These are phyloP conservation scores for Ormyrus thymus DNA, from an alignment of 2,888 invertebrate genomes.

Conservation along the genomic window DNA sequence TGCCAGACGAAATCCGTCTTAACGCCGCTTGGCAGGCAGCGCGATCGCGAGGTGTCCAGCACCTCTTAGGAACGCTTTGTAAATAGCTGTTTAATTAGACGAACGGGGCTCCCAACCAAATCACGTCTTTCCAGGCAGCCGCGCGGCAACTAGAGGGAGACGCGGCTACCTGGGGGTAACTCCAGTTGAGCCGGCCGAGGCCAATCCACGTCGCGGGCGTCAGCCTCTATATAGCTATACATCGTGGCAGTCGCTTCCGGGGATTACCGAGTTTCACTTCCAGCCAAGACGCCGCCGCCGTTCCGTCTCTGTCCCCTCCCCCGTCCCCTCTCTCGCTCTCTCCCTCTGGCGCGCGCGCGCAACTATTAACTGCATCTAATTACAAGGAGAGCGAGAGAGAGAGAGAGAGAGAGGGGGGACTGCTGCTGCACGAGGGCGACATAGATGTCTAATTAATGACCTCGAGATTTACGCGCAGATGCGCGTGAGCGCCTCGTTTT, in stretches of 20 bases:
- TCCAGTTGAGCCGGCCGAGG: slow-evolving; percentile 21
- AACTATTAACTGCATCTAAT: slow-evolving; percentile 74
- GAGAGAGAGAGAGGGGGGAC: background rate
- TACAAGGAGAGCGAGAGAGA: slow-evolving; percentile 64
- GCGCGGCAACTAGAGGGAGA: background rate
- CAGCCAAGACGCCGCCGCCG: slow-evolving; percentile 10
- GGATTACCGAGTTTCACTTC: slow-evolving; percentile 38
- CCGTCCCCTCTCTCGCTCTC: too few species aligned
- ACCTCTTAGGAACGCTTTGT: slow-evolving; percentile 55
- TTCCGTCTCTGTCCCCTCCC: too few species aligned
- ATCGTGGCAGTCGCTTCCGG: slow-evolving; percentile 30
- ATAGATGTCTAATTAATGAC: slow-evolving; percentile 73
- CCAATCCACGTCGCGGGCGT: background rate
- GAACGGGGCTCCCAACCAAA: slow-evolving; percentile 64
- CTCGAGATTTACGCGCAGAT: slow-evolving; percentile 71
- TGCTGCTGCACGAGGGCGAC: slow-evolving; percentile 44
- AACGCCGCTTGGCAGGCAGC: too few species aligned
- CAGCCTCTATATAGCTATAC: slow-evolving; percentile 6
- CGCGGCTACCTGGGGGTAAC: slow-evolving; percentile 1
- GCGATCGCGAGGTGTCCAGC: too few species aligned
- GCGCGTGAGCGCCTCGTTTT: slow-evolving; percentile 70
- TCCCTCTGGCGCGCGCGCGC: slow-evolving; percentile 25
- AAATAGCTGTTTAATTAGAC: slow-evolving; percentile 67
- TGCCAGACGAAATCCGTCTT: too few species aligned
- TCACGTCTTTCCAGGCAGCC: slow-evolving; percentile 52